These are phyloP conservation scores for Luehdorfia chinensis DNA, from an alignment of 1,140 invertebrate genomes.

Conservation along the genomic window DNA sequence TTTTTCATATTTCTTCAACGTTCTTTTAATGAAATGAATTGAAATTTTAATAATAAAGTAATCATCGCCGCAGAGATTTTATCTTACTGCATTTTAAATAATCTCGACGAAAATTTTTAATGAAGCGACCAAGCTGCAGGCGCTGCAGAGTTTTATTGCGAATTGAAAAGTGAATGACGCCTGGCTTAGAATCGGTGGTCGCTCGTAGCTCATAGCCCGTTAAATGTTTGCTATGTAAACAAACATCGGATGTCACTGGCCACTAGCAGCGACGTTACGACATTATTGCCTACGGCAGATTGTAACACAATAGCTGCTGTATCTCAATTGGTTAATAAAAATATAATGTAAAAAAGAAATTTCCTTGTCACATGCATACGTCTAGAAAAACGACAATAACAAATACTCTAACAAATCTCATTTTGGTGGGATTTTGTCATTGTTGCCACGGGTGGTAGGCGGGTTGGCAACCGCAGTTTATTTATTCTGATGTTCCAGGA, in stretches of 20 bases:
- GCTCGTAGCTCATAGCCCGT: background rate
- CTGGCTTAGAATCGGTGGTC: slow-evolving; percentile 4
- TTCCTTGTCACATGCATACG: no score
- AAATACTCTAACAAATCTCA: no score
- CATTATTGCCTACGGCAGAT: background rate
- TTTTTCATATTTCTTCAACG: no score
- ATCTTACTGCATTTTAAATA: background rate
- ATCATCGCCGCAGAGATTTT: background rate
- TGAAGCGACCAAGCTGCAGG: slow-evolving; percentile 1
- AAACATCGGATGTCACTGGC: background rate
- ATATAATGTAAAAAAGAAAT: no score
- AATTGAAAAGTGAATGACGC: slow-evolving; percentile 10
- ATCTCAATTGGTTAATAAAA: no score
- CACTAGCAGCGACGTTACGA: background rate
- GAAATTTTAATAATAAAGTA: background rate
- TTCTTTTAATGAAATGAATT: background rate
- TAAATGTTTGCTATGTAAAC: slow-evolving; percentile 9
- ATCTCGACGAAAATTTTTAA: slow-evolving; percentile 1
- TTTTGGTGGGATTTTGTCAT: no score
- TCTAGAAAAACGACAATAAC: no score
- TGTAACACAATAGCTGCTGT: background rate
- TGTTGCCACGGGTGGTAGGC: no score
- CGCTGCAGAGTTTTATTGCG: slow-evolving; percentile 10
- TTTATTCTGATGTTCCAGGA: no score
- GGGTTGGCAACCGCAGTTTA: no score